Evolutionary conservation across 2,888 invertebrate genomes (phyloP).

Genomic region (Machimus atricapillus): DNA sequence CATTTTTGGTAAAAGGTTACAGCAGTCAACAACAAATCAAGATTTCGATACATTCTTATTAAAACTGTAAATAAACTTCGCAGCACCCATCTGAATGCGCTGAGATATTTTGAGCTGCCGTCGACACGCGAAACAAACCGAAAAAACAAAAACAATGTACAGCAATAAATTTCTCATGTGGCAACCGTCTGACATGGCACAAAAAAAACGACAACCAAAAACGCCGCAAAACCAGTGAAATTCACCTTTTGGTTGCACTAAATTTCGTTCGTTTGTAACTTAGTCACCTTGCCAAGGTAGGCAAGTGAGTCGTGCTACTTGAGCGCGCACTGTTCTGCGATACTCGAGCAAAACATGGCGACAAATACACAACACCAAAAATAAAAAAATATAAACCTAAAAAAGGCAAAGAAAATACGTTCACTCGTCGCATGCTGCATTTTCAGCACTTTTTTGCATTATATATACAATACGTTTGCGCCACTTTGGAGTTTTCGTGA

Average conservation of each 20-base stretch:
- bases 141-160: not conserved
- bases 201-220: not conserved
- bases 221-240: not conserved
- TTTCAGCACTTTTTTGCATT: not conserved
- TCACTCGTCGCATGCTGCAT: not conserved
- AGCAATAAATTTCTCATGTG: not conserved
- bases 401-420: not conserved
- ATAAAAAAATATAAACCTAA: not conserved
- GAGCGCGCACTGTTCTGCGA: not conserved
- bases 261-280: conserved; percentile 11
- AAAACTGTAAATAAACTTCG: not conserved
- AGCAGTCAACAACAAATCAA: not conserved
- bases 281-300: conserved; percentile 36
- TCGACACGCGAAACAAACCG: not conserved
- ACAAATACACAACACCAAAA: not conserved
- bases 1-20: not conserved
- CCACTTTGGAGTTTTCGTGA: not conserved
- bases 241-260: conserved; percentile 6
- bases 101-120: not conserved
- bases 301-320: conserved; percentile 24
- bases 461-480: not conserved
- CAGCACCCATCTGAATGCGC: not conserved
- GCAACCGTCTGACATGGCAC: not conserved
- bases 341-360: not conserved
- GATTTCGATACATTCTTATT: not conserved